These are phyloP conservation scores for Argyra leucocephala DNA, from an alignment of 2,888 invertebrate species.

Conservation along the genomic window DNA sequence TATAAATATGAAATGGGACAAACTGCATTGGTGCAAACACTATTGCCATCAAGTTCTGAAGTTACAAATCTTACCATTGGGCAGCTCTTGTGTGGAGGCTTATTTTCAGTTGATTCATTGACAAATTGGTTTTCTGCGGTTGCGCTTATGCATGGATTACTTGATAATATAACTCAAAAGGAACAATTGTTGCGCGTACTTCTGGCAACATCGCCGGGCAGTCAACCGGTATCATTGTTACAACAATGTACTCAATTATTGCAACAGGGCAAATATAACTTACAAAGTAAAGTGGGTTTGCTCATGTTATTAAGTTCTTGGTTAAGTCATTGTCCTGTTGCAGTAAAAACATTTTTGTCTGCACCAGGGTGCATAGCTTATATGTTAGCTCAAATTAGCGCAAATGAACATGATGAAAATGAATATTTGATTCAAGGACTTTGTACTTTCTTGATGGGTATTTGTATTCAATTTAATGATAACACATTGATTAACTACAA, in stretches of 20 bases:
- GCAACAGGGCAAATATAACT: conserved; percentile 56
- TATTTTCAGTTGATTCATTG: conserved; percentile 77
- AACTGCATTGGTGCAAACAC: conserved; percentile 77
- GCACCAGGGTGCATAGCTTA: conserved; percentile 75
- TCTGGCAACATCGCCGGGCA: conserved; percentile 72
- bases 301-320: conserved; percentile 84
- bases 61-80: conserved; percentile 65
- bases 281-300: conserved; percentile 77
- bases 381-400: conserved; percentile 68
- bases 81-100: conserved; percentile 83
- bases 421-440: conserved; percentile 81
- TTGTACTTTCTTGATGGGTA: conserved; percentile 84
- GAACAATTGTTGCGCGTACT: conserved; percentile 86
- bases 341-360: conserved; percentile 72
- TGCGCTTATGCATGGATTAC: conserved; percentile 79
- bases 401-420: conserved; percentile 82
- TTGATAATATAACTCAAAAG: conserved; percentile 75
- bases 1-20: conserved; percentile 87
- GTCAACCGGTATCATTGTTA: conserved; percentile 78
- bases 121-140: conserved; percentile 95
- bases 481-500: conserved; percentile 66
- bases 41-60: conserved; percentile 78
- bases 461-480: conserved; percentile 84
- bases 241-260: conserved; percentile 79
- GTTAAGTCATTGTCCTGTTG: conserved; percentile 72